A percentile compares a stretch with the other conserved stretches of the same genome.
Conservation (phyloP, 2,113 vertebrate genomes). For the Prunella himalayana region DNA sequence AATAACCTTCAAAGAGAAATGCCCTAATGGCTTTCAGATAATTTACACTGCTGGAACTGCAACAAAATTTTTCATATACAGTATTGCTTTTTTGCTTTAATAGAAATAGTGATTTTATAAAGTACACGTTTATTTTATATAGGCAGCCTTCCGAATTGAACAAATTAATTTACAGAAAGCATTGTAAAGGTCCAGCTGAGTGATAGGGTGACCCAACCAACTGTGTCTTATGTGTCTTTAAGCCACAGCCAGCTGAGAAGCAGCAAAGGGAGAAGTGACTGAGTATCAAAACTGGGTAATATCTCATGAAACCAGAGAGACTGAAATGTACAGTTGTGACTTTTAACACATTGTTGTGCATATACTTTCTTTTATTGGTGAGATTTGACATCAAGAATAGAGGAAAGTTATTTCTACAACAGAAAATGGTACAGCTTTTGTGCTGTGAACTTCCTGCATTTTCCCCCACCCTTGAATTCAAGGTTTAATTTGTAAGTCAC, state of each 20-base stretch:
- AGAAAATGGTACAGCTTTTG: background rate
- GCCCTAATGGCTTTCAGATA: background rate
- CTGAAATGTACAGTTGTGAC: background rate
- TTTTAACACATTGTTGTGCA: background rate
- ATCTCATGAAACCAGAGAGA: background rate
- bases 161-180: background rate
- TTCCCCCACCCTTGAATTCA: background rate
- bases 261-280: background rate
- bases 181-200: background rate
- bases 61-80: background rate
- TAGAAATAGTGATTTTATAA: background rate
- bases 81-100: background rate
- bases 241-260: background rate
- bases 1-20: background rate
- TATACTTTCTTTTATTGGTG: background rate
- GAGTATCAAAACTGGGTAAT: background rate
- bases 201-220: rapidly evolving
- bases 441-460: rapidly evolving
- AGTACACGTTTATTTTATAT: background rate
- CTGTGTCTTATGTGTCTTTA: background rate
- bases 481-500: background rate
- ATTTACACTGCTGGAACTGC: background rate
- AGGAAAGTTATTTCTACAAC: background rate
- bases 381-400: background rate
- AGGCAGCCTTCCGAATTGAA: background rate